Base-by-base conservation (phyloP, 2,888 invertebrate genomes). In the Ypsolopha sequella region DNA sequence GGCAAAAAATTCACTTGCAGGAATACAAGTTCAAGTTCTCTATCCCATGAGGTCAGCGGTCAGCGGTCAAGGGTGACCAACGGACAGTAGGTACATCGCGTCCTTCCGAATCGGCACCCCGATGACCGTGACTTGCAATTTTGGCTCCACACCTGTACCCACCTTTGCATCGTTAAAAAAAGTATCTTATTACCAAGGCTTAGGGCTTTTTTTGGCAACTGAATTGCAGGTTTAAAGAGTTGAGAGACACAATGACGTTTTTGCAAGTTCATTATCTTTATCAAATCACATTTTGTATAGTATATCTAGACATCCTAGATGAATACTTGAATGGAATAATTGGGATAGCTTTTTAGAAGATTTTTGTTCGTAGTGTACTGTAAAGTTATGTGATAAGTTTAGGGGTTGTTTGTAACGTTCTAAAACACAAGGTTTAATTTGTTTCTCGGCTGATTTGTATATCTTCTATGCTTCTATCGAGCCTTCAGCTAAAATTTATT, bases 1-100 rank as follows among this genome's bases (percentile, higher is more conserved):
- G n/a, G n/a, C n/a, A n/a, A n/a, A n/a, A n/a, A n/a, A n/a, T n/a
- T n/a, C n/a, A n/a, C n/a, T n/a, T n/a, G n/a, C n/a, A n/a, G n/a
- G n/a, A n/a, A n/a, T n/a, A n/a, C n/a, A 62, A 70, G 77, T 76
- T 78, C 76, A 79, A 77, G 74, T 81, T 82, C 70, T 66, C 66
- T 70, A 75, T 81, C 81, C 66, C 82, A 81, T 63, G 73, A 74
- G 81, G 81, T 81, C 79, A 78, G 64, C 60, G 79, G 75, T 71
- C 77, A 77, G 59, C 65, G 80, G 81, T 80, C 81, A 84, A 72
- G 73, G 84, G 84, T 85, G 82, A 80, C 76, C 80, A 85, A 85
- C 85, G 80, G 80, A 66, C 62, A 59, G 46, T 41, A 33, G 36
- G 46, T 34, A 33, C 43, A 14, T 43, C 9, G 33, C 43, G 14